Base-by-base conservation (phyloP, 1,140 invertebrate genomes). In the Subanguina moxae region DNA sequence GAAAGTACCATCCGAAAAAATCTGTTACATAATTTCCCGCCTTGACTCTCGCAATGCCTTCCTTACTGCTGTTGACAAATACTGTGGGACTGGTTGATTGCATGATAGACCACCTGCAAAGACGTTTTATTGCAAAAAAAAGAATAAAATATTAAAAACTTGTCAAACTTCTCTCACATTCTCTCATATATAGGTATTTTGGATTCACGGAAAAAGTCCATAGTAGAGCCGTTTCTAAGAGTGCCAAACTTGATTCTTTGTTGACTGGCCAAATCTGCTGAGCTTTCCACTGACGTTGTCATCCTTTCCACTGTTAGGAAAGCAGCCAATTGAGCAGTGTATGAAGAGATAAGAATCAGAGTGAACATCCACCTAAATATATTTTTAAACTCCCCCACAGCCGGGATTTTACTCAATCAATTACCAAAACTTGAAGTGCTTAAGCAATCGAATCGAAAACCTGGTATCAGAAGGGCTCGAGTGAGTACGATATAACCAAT, bases 331-430 rank as follows among this genome's bases (percentile, higher is more conserved):
- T 97, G 95, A 38, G 94, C 94, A 21, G 94, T 97, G 84, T 97
- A 97, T 0, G 93, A 96, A 19, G 93, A 96, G 77, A 97, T 96
- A 89, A 97, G 93, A 76, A 97, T 95, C n/a, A 96, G 85, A 0
- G 92, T 95, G 84, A 96, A 97, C 84, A 80, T 71, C 78, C 80
- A 78, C 74, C 74, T 75, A 32, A 52, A 68, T 38, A 68, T 8
- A 38, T 5, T 38, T 38, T 38, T 38, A 38, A 38, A 38, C n/a
- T n/a, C n/a, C n/a, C n/a, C n/a, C n/a, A n/a, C n/a, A n/a, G n/a
- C n/a, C n/a, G n/a, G n/a, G n/a, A n/a, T n/a, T n/a, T n/a, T n/a
- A n/a, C n/a, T n/a, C n/a, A n/a, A n/a, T n/a, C n/a, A n/a, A n/a
- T n/a, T n/a, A n/a, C n/a, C n/a, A n/a, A n/a, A n/a, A n/a, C n/a